These are phyloP conservation scores for Popillia japonica DNA, from an alignment of 1,140 invertebrate genomes.

Conservation along the genomic window DNA sequence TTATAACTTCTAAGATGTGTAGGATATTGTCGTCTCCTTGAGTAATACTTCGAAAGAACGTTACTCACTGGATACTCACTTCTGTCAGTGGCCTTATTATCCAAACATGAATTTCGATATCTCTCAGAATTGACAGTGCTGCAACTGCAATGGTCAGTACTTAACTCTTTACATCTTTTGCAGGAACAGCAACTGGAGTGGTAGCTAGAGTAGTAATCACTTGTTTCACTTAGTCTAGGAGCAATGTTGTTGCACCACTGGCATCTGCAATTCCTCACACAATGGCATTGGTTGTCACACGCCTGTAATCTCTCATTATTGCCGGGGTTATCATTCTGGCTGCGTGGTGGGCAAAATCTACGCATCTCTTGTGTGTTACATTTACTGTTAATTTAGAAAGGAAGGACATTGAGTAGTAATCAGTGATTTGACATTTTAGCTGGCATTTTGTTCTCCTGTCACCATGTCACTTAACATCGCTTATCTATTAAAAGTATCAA, in stretches of 20 bases:
- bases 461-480: too few species aligned
- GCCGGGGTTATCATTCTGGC: background rate
- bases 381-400: slow-evolving; percentile 9
- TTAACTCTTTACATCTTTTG: background rate
- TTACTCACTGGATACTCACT: too few species aligned
- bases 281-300: background rate
- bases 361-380: background rate
- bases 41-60: too few species aligned
- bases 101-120: too few species aligned
- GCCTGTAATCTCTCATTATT: background rate
- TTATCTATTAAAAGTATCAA: too few species aligned
- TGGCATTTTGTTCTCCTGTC: background rate
- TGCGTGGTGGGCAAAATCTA: background rate
- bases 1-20: too few species aligned
- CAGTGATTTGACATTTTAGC: background rate
- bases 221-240: background rate
- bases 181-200: background rate
- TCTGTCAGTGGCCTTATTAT: too few species aligned
- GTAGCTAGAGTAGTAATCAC: background rate
- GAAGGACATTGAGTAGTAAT: background rate
- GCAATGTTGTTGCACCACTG: background rate
- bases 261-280: background rate
- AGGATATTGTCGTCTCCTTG: too few species aligned
- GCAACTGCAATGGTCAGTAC: background rate
- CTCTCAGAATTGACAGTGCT: background rate